A percentile compares a stretch with the other conserved stretches of the same genome.
These are phyloP conservation scores for Chirona hameri DNA, from an alignment of 2,888 invertebrate genomes.

Conservation along the genomic window DNA sequence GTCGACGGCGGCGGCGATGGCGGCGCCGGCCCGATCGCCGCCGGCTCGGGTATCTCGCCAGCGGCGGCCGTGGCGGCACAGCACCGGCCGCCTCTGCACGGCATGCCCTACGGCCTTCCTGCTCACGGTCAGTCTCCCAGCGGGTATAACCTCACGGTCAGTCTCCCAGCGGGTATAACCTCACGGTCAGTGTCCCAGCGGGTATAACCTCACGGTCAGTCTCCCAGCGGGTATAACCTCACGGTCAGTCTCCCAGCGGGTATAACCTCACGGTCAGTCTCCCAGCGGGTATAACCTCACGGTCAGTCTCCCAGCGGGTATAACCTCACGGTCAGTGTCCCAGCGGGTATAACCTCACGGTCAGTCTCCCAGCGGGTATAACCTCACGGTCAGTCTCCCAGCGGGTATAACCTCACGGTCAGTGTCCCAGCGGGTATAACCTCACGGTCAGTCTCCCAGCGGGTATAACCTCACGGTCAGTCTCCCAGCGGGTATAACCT, in stretches of 20 bases:
- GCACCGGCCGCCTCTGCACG: not conserved
- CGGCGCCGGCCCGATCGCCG: not conserved
- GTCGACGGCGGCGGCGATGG: not conserved
- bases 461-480: not conserved
- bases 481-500: not conserved
- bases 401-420: no score
- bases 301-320: not conserved
- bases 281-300: no score
- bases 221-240: not conserved
- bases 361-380: no score
- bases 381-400: not conserved
- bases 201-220: not conserved
- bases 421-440: no score
- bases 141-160: no score
- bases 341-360: no score
- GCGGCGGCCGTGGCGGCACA: not conserved
- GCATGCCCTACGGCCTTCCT: not conserved
- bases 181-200: no score
- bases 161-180: no score
- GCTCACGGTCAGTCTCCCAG: not conserved
- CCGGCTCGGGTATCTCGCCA: not conserved
- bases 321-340: no score
- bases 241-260: no score
- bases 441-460: no score
- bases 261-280: no score